These are phyloP conservation scores for Macaca mulatta DNA, from an alignment of 2,113 vertebrate species.

Conservation along the genomic window DNA sequence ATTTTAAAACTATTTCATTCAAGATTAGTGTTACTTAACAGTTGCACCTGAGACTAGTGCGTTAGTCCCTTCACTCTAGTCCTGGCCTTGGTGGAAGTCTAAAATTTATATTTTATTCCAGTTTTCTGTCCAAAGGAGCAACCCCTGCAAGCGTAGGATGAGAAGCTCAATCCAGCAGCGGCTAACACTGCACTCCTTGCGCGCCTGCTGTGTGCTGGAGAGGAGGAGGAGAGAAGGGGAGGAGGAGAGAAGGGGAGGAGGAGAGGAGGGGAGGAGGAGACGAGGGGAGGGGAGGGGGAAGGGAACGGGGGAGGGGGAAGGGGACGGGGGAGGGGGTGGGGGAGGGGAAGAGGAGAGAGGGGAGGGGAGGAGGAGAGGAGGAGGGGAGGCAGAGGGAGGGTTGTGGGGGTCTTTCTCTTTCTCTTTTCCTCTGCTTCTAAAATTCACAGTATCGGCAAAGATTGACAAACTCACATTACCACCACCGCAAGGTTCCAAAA, in stretches of 20 bases:
- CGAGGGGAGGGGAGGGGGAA: rapidly evolving
- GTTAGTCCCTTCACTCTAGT: neutral
- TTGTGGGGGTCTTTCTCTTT: neutral
- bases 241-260: rapidly evolving
- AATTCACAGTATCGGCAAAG: neutral
- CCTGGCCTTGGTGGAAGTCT: neutral
- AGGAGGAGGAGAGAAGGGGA: rapidly evolving
- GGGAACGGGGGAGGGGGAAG: no score
- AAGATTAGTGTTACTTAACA: neutral
- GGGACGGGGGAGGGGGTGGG: no score
- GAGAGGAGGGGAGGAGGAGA: rapidly evolving
- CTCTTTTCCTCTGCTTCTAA: neutral
- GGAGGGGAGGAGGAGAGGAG: rapidly evolving
- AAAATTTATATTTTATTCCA: no score
- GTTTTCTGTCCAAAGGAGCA: neutral
- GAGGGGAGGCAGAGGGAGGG: no score
- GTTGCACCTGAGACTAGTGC: neutral
- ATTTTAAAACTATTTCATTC: neutral
- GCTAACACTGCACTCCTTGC: neutral
- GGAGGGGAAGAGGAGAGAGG: no score
- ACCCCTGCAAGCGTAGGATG: rapidly evolving
- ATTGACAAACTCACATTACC: neutral
- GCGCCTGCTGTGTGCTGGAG: neutral
- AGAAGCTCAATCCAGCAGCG: rapidly evolving
- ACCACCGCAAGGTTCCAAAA: neutral